Percentiles rank a stretch among this genome's conserved stretches.
Evolutionary conservation across 1,140 invertebrate species (phyloP).

Genomic region (Drosophila sturtevanti): DNA sequence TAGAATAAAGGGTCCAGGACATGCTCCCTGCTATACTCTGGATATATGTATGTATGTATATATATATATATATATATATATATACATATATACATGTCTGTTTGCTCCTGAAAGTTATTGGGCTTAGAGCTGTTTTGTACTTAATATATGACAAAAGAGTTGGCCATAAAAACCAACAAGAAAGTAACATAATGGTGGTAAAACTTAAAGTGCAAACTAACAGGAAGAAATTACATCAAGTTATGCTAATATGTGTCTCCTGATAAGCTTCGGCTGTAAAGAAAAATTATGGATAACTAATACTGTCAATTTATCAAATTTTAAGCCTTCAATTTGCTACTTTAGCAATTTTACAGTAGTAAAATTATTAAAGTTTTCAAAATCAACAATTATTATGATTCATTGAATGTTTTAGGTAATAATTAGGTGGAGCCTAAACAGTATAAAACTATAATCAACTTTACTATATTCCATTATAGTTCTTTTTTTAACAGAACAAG

Average conservation of each 20-base stretch:
- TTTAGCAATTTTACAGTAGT: too few relatives aligned
- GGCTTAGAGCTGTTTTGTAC: constrained; percentile 63
- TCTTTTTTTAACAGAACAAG: too few relatives aligned
- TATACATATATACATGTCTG: constrained; percentile 28
- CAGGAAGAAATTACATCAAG: constrained; percentile 8
- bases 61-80: background rate
- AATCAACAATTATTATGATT: too few relatives aligned
- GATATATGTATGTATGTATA: background rate
- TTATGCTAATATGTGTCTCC: constrained; percentile 12
- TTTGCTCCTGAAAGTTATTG: constrained; percentile 56
- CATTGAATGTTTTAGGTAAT: too few relatives aligned
- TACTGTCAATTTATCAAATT: background rate
- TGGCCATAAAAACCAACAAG: constrained; percentile 14
- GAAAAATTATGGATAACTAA: background rate
- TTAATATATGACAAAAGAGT: constrained; percentile 63
- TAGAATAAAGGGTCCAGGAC: constrained; percentile 26
- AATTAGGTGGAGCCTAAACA: too few relatives aligned
- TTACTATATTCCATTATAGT: too few relatives aligned
- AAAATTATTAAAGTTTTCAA: too few relatives aligned
- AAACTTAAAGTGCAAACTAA: background rate
- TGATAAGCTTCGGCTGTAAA: background rate
- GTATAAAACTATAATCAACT: too few relatives aligned
- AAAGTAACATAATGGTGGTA: background rate
- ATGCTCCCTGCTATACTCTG: background rate
- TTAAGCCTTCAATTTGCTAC: background rate